phyloP scores from a whole-genome alignment of 2,888 invertebrate species.

The Drosophila cognata region DNA sequence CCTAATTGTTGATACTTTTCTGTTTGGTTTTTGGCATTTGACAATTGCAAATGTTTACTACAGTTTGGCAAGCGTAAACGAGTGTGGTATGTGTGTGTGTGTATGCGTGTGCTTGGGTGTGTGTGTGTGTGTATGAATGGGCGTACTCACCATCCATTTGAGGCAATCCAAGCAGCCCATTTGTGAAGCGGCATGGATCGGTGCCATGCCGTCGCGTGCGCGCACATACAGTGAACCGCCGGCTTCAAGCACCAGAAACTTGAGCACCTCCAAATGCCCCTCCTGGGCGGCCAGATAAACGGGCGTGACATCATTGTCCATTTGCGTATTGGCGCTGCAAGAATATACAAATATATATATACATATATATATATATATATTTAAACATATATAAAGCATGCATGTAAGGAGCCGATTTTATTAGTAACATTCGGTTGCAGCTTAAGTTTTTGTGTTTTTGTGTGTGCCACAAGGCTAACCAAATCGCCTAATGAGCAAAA shows the following conservation, averaged over 20 bases:
- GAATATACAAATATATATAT: neutral
- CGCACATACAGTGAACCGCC: conserved; percentile 93
- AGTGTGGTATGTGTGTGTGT: neutral
- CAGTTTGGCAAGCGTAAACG: conserved; percentile 22
- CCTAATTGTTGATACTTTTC: conserved; percentile 17
- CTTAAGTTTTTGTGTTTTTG: conserved; percentile 9
- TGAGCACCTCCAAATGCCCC: conserved; percentile 93
- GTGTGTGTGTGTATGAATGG: neutral
- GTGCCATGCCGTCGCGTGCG: conserved; percentile 95
- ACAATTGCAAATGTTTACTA: conserved; percentile 27
- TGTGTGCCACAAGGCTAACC: conserved; percentile 6
- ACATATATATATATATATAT: neutral
- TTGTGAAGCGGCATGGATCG: conserved; percentile 95
- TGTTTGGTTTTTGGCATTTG: conserved; percentile 9
- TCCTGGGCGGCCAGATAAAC: conserved; percentile 95
- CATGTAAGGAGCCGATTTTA: conserved; percentile 36
- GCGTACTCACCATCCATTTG: conserved; percentile 92
- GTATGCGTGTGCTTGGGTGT: neutral
- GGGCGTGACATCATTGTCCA: conserved; percentile 96
- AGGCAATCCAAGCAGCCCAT: conserved; percentile 94
- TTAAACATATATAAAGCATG: neutral
- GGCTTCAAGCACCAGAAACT: conserved; percentile 93
- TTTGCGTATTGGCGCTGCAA: conserved; percentile 94
- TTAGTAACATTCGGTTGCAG: conserved; percentile 32
- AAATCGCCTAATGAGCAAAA: conserved; percentile 53